Percentiles rank a stretch among this genome's conserved stretches.
These are phyloP conservation scores for Julus scanicus DNA, from an alignment of 2,888 invertebrate genomes.

Conservation along the genomic window DNA sequence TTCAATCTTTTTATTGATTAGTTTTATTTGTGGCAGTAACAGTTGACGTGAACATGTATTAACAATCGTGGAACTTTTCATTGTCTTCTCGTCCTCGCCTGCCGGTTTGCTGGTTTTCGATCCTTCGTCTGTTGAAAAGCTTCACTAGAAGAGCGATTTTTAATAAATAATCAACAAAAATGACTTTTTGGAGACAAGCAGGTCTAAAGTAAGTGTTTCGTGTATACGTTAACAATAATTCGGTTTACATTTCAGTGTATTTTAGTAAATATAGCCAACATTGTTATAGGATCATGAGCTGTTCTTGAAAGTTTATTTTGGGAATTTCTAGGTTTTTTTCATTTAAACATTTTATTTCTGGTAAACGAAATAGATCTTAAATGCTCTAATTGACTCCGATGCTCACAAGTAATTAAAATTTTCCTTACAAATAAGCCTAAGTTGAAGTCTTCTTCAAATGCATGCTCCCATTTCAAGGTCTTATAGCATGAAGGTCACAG, in stretches of 20 bases:
- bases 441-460: no score
- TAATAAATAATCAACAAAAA: constrained; percentile 47
- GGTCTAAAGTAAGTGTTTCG: constrained; percentile 57
- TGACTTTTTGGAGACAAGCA: constrained; percentile 58
- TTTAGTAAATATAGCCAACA: neutral
- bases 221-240: neutral
- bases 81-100: neutral
- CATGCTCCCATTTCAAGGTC: no score
- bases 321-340: neutral
- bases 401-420: no score
- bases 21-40: neutral
- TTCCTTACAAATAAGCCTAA: no score
- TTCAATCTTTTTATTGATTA: neutral
- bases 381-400: no score
- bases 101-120: neutral
- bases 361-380: neutral
- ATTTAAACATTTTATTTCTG: neutral
- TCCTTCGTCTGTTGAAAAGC: neutral
- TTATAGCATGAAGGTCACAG: no score
- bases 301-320: neutral
- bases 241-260: neutral
- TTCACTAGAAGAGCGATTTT: neutral
- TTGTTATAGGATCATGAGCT: neutral
- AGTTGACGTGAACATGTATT: neutral
- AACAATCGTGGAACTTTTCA: neutral